Base-by-base conservation (phyloP, 1,140 invertebrate species). In the Caenorhabditis brenneri region DNA sequence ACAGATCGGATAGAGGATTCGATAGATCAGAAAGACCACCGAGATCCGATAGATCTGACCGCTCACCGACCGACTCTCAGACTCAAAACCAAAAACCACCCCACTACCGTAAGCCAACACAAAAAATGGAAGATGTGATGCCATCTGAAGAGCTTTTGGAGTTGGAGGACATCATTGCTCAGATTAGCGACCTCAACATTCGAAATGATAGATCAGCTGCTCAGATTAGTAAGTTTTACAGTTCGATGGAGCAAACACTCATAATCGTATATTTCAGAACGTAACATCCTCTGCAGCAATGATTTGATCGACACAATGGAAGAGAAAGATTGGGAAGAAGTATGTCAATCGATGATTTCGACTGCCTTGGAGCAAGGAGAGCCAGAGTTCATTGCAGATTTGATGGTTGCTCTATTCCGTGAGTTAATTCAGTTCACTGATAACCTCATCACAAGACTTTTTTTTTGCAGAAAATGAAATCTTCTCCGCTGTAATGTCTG, bases 141-240 rank as follows among this genome's bases (percentile, higher is more conserved):
- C 55, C 55, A 15, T 0, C 24, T 29, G 55, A 58, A n/a, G 46
- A 46, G 9, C 81, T 82, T 16, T 24, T 60, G 1, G 46, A 78
- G n/a, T 5, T 74, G 12, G 58, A 82, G 5, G 27, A 39, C n/a
- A 74, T 82, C 0, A 69, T 82, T 7, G n/a, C 15, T n/a, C 81
- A 82, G 42, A 74, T 82, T 16, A 60, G 24, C 19, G 81, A 82
- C 19, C 15, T 82, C 6, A 48, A 19, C 22, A 24, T 53, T n/a
- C n/a, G 60, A 29, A 42, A 9, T 16, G 81, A 82, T 24, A 42
- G 60, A 74, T 82, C 81, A 9, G 81, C 81, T 9, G 33, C 55
- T 5, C 81, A 82, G 60, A 82, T 82, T 22, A 82, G n/a, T n/a
- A n/a, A n/a, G n/a, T n/a, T n/a, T n/a, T n/a, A n/a, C n/a, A n/a